Conservation (phyloP, 2,113 vertebrate genomes). For the cattle (Bos taurus) region DNA sequence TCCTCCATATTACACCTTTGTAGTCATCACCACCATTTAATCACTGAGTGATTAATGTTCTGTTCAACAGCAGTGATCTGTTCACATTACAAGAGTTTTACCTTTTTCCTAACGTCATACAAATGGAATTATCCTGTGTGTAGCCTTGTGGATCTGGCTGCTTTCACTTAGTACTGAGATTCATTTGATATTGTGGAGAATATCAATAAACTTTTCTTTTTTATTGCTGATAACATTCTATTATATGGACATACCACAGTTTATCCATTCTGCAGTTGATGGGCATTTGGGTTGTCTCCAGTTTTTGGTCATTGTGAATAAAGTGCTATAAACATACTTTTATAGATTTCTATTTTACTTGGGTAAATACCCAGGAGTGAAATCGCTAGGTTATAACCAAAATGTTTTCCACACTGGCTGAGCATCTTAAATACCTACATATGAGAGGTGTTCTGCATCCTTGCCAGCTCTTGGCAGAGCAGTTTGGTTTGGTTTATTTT, state of each 20-base stretch:
- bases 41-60: neutral
- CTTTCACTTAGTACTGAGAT: neutral
- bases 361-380: neutral
- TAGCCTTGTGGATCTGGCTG: neutral
- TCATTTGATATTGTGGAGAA: neutral
- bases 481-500: neutral
- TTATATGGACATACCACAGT: neutral
- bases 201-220: neutral
- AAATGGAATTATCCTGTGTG: neutral
- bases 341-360: neutral
- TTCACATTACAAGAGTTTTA: neutral
- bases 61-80: neutral
- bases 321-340: neutral
- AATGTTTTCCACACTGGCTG: neutral
- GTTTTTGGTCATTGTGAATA: neutral
- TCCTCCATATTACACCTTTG: neutral
- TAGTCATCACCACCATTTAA: neutral
- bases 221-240: neutral
- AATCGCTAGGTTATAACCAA: neutral
- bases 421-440: neutral
- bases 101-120: neutral
- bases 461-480: neutral
- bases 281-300: neutral
- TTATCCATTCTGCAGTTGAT: neutral
- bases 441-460: neutral